Base-by-base conservation (phyloP, 2,113 vertebrate genomes). In the Sciurus niger region DNA sequence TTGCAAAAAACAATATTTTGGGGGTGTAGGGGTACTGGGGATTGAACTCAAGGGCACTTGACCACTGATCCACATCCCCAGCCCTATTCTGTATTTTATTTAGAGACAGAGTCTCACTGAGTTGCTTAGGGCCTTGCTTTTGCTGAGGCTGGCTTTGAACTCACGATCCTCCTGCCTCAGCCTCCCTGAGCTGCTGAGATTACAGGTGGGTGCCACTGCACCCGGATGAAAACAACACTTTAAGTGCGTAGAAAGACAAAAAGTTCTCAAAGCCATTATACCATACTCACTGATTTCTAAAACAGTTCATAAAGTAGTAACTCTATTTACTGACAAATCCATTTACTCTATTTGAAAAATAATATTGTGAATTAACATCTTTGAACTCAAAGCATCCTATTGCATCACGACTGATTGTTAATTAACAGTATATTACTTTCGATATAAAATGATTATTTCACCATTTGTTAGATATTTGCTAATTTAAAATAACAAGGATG, bases 321-420 rank as follows among this genome's bases (percentile, higher is more conserved):
- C 3, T 65, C n/a, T 37, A 17, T 9, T 72, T 63, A 92, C 46
- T 82, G 20, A 22, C 84, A 90, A 55, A 92, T 53, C 25, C 30
- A 89, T 48, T 90, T 96, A 78, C 2, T 76, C 25, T 96, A 93
- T 73, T 65, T 89, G 55, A 73, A 95, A 93, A 87, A 89, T 13
- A 90, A 92, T 77, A 28, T 63, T 89, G 25, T 73, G 60, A 93
- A 95, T 89, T 94, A 58, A 73, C n/a, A 90, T 78, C 30, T 90
- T 65, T 94, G 60, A 91, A 51, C 12, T 91, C 46, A 84, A 94
- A 94, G 77, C 11, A 70, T 58, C n/a, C 79, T 74, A 76, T 0
- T 60, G 37, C 37, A 78, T 91, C 34, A 63, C 58, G 43, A 93
- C 37, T 58, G 58, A 87, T 46, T 87, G 16, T 43, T 87, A 94